These are phyloP conservation scores for Hemitrygon akajei DNA, from an alignment of 2,797 vertebrate genomes.

Conservation along the genomic window DNA sequence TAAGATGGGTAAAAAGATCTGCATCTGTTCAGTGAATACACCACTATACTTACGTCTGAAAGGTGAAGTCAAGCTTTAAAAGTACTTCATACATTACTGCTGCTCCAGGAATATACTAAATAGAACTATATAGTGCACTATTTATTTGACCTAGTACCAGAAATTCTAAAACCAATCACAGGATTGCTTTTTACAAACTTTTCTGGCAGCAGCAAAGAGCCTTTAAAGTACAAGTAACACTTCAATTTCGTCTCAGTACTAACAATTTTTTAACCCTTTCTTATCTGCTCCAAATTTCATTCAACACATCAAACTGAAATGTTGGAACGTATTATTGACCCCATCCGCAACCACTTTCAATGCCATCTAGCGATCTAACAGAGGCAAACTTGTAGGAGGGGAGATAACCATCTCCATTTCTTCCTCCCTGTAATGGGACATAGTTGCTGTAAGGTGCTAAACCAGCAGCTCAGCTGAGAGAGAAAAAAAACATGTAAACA, in stretches of 20 bases:
- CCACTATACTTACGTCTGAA: constrained; percentile 30
- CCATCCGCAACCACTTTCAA: constrained; percentile 7
- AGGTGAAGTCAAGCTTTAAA: constrained; percentile 21
- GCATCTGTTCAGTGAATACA: constrained; percentile 29
- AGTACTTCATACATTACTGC: constrained; percentile 34
- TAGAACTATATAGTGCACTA: constrained; percentile 22
- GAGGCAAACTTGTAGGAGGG: background rate
- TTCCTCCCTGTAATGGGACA: background rate
- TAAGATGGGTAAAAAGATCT: constrained; percentile 36
- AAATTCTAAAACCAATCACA: constrained; percentile 33
- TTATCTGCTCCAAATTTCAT: background rate
- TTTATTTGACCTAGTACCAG: constrained; percentile 27
- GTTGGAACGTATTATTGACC: background rate
- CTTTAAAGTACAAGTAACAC: constrained; percentile 28
- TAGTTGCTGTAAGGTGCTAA: constrained; percentile 6
- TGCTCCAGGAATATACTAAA: constrained; percentile 6
- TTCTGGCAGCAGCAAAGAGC: constrained; percentile 35
- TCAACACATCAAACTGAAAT: background rate
- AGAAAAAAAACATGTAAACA: constrained; percentile 24
- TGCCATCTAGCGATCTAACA: constrained; percentile 1
- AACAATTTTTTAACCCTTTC: background rate
- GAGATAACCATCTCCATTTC: constrained; percentile 17
- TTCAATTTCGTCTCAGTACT: constrained; percentile 10
- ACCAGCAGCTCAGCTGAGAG: constrained; percentile 29
- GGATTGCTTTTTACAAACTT: constrained; percentile 23